Percentiles rank a stretch among this genome's conserved stretches.
phyloP scores from a whole-genome alignment of 2,888 invertebrate genomes.

The Cinara cedri region DNA sequence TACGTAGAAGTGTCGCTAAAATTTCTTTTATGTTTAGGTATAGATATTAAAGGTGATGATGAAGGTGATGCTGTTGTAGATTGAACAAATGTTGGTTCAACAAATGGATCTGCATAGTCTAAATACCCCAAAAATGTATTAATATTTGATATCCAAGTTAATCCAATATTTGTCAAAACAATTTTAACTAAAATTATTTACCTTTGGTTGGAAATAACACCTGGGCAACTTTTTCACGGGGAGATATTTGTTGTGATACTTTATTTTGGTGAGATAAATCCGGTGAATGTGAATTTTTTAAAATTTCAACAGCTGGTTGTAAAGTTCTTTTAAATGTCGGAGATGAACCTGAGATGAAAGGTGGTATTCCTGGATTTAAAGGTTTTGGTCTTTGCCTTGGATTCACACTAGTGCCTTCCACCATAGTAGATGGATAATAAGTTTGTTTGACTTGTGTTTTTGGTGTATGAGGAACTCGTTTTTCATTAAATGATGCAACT shows the following conservation, averaged over 20 bases:
- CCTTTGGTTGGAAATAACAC: slow-evolving; percentile 46
- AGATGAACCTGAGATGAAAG: slow-evolving; percentile 59
- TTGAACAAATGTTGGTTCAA: slow-evolving; percentile 45
- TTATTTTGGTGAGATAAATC: slow-evolving; percentile 45
- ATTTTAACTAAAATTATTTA: background rate
- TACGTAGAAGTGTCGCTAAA: slow-evolving; percentile 85
- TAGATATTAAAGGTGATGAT: slow-evolving; percentile 47
- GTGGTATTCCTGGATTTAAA: slow-evolving; percentile 55
- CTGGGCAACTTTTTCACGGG: slow-evolving; percentile 23
- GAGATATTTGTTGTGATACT: slow-evolving; percentile 43
- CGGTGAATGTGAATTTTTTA: slow-evolving; percentile 56
- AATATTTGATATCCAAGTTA: background rate
- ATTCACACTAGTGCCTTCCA: slow-evolving; percentile 80
- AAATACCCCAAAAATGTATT: background rate
- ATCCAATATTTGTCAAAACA: background rate
- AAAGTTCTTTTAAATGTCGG: slow-evolving; percentile 58
- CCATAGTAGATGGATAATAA: slow-evolving; percentile 61
- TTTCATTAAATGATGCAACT: slow-evolving; percentile 72
- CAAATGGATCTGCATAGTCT: slow-evolving; percentile 54
- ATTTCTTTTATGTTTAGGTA: slow-evolving; percentile 72
- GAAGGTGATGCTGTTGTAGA: slow-evolving; percentile 45
- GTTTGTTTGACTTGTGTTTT: slow-evolving; percentile 49
- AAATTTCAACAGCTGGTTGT: slow-evolving; percentile 45
- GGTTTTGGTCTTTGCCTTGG: slow-evolving; percentile 81
- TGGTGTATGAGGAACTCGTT: slow-evolving; percentile 67